Conservation (phyloP, 1,140 invertebrate species). For the Trichonephila clavata region DNA sequence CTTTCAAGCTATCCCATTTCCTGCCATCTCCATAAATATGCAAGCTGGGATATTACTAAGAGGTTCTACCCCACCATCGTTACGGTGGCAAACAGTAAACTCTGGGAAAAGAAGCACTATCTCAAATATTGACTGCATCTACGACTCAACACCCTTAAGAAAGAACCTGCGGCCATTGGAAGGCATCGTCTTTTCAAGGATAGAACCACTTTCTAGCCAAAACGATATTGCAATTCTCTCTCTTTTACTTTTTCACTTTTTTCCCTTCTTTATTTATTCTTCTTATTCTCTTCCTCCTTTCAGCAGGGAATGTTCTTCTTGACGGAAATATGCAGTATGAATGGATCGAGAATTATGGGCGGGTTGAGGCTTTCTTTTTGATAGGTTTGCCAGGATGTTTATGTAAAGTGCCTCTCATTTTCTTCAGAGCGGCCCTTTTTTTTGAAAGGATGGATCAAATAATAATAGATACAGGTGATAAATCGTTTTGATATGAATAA, state of each 20-base stretch:
- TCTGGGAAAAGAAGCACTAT: not conserved
- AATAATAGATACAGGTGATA: not conserved
- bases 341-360: not conserved
- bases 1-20: not conserved
- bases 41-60: not conserved
- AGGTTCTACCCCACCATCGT: not conserved
- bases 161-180: not conserved
- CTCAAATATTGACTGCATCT: conserved; percentile 4
- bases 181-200: not conserved
- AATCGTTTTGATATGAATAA: not conserved
- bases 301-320: not conserved
- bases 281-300: not conserved
- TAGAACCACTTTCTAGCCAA: not conserved
- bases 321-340: conserved; percentile 13
- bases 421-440: not conserved
- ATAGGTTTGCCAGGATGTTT: not conserved
- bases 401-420: not conserved
- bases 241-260: not conserved
- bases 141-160: not conserved
- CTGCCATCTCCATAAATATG: not conserved
- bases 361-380: not conserved
- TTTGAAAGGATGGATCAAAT: not conserved
- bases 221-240: not conserved
- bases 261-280: not conserved
- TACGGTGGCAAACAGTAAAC: not conserved